Conservation (phyloP, 2,113 vertebrate species). For the Entomyzon cyanotis region DNA sequence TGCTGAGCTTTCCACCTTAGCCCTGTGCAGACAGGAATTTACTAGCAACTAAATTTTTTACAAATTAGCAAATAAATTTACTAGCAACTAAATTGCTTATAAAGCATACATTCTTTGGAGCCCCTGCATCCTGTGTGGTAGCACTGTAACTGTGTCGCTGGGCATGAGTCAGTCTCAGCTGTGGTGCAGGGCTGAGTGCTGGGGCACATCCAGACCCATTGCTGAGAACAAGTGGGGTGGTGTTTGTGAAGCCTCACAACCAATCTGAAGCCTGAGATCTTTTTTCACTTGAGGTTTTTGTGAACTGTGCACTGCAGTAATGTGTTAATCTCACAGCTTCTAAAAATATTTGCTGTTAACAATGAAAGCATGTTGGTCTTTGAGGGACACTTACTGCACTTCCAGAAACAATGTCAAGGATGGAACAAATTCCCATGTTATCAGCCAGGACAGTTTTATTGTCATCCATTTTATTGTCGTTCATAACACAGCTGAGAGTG, state of each 20-base stretch:
- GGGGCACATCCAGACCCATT: rapidly evolving
- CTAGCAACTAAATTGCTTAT: not conserved
- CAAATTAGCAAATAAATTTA: no score
- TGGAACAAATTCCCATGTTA: not conserved
- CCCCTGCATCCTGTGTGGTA: rapidly evolving
- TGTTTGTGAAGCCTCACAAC: not conserved
- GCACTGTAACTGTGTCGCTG: not conserved
- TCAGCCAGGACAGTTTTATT: not conserved
- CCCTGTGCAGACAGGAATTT: not conserved
- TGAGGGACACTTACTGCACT: not conserved
- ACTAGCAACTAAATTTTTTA: not conserved
- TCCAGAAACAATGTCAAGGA: not conserved
- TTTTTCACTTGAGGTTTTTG: not conserved
- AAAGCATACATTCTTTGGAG: not conserved
- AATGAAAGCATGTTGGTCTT: not conserved
- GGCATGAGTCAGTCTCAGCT: not conserved
- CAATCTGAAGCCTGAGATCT: not conserved
- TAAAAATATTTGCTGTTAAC: not conserved
- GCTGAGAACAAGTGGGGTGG: not conserved
- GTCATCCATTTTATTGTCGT: not conserved
- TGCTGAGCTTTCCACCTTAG: not conserved
- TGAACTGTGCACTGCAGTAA: not conserved
- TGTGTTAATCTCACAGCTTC: not conserved
- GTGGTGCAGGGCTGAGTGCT: rapidly evolving
- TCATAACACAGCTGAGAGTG: not conserved